Percentiles rank a stretch among this genome's conserved stretches.
phyloP scores from a whole-genome alignment of 2,888 invertebrate genomes.

The Epinotia bilunana region DNA sequence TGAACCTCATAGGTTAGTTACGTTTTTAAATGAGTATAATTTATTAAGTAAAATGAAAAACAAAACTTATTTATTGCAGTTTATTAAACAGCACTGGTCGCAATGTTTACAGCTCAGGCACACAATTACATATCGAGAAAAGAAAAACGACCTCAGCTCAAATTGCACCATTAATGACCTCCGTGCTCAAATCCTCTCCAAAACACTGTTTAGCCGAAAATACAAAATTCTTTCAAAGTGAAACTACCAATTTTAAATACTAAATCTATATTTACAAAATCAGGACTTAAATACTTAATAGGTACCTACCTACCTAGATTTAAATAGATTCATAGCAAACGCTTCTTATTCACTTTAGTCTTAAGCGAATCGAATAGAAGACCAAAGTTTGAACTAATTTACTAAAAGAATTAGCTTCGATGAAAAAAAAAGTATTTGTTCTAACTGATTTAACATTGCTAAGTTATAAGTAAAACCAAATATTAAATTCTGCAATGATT shows the following conservation, averaged over 20 bases:
- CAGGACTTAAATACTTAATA: slow-evolving; percentile 67
- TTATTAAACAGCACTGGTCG: slow-evolving; percentile 74
- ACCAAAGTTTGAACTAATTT: slow-evolving; percentile 55
- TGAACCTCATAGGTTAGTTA: no score
- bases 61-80: slow-evolving; percentile 61
- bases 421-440: background rate
- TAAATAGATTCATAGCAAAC: slow-evolving; percentile 74
- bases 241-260: slow-evolving; percentile 81
- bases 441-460: background rate
- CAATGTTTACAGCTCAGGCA: slow-evolving; percentile 48
- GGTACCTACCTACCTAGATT: slow-evolving; percentile 60
- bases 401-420: slow-evolving; percentile 15
- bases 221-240: slow-evolving; percentile 63
- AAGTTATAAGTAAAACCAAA: slow-evolving; percentile 18
- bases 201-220: slow-evolving; percentile 58
- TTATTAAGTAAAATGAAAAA: slow-evolving; percentile 45
- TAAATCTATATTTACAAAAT: slow-evolving; percentile 81
- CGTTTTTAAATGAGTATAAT: no score
- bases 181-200: slow-evolving; percentile 60
- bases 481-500: slow-evolving; percentile 9
- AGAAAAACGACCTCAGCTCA: slow-evolving; percentile 40
- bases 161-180: slow-evolving; percentile 50
- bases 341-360: slow-evolving; percentile 63
- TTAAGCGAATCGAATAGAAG: slow-evolving; percentile 32
- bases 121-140: slow-evolving; percentile 14